Base-by-base conservation (phyloP, 2,888 invertebrate species). In the Pterostichus niger region DNA sequence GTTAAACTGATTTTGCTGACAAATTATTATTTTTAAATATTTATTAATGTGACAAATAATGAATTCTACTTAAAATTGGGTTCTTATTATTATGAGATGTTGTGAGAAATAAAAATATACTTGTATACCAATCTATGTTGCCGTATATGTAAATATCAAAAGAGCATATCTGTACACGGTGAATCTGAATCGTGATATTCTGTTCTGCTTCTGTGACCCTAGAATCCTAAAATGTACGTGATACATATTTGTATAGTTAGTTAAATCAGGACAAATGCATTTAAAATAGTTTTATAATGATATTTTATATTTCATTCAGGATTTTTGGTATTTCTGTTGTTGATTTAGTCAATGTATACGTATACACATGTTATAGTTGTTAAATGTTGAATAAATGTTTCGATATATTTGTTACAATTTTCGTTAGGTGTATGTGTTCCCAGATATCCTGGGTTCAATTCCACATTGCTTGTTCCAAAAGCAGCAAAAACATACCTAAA, bases 331-430 rank as follows among this genome's bases (percentile, higher is more conserved):
- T 64, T 59, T 77, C 15, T 77, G 76, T 44, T 73, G 24, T 59
- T 49, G 76, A 76, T 24, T 56, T 56, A 46, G 64, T 56, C 44
- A 61, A 59, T 78, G 49, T 79, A 79, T 61, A 64, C 59, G 31
- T 79, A 79, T 61, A 79, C 79, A 79, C 64, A 79, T 79, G 75
- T 75, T 75, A 75, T 75, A 75, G 71, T 71, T 80, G 68, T 80
- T 80, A 80, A 80, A 80, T 80, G 80, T 80, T 80, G 54, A 80
- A 80, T 80, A 80, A 80, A 80, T 80, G 80, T 80, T 80, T 80
- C 80, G 80, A 80, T 80, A 80, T 80, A 80, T 80, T 80, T 80
- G 80, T 80, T 80, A 79, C 40, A 64, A 79, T 40, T 5, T 78
- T 78, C 40, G 46, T 61, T 77, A 68, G n/a, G 4, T 68, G 40